Conservation (phyloP, 2,888 invertebrate species). For the Orgyia antiqua region DNA sequence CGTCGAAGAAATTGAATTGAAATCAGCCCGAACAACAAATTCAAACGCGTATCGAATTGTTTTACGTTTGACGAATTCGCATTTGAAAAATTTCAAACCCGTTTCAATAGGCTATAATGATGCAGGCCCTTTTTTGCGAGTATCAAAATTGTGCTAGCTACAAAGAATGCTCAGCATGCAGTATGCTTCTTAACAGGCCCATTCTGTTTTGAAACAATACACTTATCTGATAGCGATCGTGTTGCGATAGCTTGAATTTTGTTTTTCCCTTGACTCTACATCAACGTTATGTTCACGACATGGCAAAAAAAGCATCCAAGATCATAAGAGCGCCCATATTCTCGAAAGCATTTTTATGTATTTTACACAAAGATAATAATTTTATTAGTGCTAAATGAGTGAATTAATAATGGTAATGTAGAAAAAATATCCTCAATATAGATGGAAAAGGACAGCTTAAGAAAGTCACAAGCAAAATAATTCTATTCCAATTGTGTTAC, state of each 20-base stretch:
- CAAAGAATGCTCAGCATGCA: slow-evolving; percentile 54
- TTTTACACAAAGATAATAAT: too few relatives aligned
- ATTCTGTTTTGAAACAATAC: slow-evolving; percentile 44
- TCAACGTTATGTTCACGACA: too few relatives aligned
- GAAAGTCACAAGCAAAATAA: too few relatives aligned
- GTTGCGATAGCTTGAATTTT: slow-evolving; percentile 64
- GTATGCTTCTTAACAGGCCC: slow-evolving; percentile 38
- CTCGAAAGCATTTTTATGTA: too few relatives aligned
- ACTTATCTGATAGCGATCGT: slow-evolving; percentile 57
- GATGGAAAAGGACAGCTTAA: too few relatives aligned
- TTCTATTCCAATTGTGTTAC: too few relatives aligned
- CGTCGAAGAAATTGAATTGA: slow-evolving; percentile 76
- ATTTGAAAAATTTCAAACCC: slow-evolving; percentile 71
- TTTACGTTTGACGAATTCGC: slow-evolving; percentile 77
- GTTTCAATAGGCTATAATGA: slow-evolving; percentile 75
- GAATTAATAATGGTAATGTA: too few relatives aligned
- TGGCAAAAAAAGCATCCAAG: too few relatives aligned
- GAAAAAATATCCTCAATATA: too few relatives aligned
- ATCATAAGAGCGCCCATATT: too few relatives aligned
- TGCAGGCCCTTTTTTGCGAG: slow-evolving; percentile 68
- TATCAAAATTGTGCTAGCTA: slow-evolving; percentile 51
- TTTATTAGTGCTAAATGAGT: too few relatives aligned
- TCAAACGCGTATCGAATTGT: slow-evolving; percentile 78
- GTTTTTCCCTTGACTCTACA: too few relatives aligned
- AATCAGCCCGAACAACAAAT: slow-evolving; percentile 68